These are phyloP conservation scores for Synanceia verrucosa DNA, from an alignment of 2,797 vertebrate genomes.

Conservation along the genomic window DNA sequence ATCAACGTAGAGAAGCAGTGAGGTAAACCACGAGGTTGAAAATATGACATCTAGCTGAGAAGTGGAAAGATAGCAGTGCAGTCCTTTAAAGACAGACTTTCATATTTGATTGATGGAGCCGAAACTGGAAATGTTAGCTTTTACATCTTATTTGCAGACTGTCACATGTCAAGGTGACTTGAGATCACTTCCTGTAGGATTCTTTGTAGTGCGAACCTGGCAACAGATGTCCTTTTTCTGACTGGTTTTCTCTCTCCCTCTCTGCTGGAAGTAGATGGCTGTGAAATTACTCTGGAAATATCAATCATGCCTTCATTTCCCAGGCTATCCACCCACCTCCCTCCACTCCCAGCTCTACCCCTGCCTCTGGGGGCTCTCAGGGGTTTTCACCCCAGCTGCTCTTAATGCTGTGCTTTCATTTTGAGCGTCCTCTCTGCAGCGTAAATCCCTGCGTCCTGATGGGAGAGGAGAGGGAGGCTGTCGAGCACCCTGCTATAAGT, in stretches of 20 bases:
- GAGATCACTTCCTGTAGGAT: constrained; percentile 9
- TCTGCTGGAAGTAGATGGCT: constrained; percentile 57
- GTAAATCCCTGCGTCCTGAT: constrained; percentile 51
- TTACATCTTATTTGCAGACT: not conserved
- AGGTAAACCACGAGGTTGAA: not conserved
- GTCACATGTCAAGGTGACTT: constrained; percentile 8
- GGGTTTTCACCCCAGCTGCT: constrained; percentile 16
- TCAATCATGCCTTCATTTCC: constrained; percentile 65
- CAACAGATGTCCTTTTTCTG: constrained; percentile 10
- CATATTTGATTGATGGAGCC: not conserved
- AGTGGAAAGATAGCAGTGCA: too few species aligned
- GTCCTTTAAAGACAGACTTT: not conserved
- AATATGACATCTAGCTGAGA: not conserved
- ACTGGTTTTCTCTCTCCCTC: constrained; percentile 13
- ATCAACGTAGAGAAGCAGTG: not conserved
- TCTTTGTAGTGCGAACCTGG: not conserved
- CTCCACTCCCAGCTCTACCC: too few species aligned
- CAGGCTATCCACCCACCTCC: not conserved
- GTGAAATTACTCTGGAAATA: constrained; percentile 72
- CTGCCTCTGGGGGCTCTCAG: not conserved
- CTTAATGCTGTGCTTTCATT: constrained; percentile 31
- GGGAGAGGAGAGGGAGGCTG: constrained; percentile 30
- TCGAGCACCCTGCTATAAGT: constrained; percentile 31
- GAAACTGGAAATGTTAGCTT: not conserved
- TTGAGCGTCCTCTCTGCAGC: constrained; percentile 14